A percentile compares a stretch with the other conserved stretches of the same genome.
These are phyloP conservation scores for Drosophila nasuta DNA, from an alignment of 1,140 invertebrate species.

Conservation along the genomic window DNA sequence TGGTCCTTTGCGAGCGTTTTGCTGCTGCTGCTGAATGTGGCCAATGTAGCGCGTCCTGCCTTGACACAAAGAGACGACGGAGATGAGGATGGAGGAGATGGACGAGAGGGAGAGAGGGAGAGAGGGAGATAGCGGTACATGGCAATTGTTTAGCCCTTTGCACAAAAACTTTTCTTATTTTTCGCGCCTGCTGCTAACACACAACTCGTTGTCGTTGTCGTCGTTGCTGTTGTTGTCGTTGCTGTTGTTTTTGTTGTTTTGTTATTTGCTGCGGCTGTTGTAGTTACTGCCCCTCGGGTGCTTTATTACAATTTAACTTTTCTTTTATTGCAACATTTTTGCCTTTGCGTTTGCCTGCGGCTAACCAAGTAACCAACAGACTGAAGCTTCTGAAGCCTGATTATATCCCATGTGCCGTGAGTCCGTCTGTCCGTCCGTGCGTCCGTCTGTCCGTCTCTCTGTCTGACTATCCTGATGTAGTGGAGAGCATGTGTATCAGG, in stretches of 20 bases:
- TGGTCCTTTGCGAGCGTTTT: constrained; percentile 37
- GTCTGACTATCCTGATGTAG: not conserved
- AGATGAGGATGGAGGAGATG: not conserved
- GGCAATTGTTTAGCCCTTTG: constrained; percentile 65
- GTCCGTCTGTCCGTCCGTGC: not conserved
- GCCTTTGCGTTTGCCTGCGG: constrained; percentile 62
- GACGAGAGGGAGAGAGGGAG: not conserved
- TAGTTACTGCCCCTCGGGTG: constrained; percentile 52
- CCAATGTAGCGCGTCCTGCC: constrained; percentile 38
- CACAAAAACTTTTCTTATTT: constrained; percentile 72
- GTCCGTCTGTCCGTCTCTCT: not conserved
- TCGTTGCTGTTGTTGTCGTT: constrained; percentile 6
- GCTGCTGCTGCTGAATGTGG: constrained; percentile 48
- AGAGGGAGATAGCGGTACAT: constrained; percentile 8
- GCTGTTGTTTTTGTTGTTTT: constrained; percentile 3
- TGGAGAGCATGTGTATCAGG: constrained; percentile 25
- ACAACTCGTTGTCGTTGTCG: constrained; percentile 23
- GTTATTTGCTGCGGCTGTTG: constrained; percentile 6
- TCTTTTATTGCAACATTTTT: constrained; percentile 78
- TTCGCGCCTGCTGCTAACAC: constrained; percentile 61
- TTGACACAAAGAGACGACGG: not conserved
- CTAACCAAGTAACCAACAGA: constrained; percentile 55
- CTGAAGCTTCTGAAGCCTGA: constrained; percentile 47
- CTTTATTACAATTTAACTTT: constrained; percentile 84
- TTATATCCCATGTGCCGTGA: constrained; percentile 54